These are phyloP conservation scores for Branchipolynoe longqiensis DNA, from an alignment of 2,888 invertebrate genomes.

Conservation along the genomic window DNA sequence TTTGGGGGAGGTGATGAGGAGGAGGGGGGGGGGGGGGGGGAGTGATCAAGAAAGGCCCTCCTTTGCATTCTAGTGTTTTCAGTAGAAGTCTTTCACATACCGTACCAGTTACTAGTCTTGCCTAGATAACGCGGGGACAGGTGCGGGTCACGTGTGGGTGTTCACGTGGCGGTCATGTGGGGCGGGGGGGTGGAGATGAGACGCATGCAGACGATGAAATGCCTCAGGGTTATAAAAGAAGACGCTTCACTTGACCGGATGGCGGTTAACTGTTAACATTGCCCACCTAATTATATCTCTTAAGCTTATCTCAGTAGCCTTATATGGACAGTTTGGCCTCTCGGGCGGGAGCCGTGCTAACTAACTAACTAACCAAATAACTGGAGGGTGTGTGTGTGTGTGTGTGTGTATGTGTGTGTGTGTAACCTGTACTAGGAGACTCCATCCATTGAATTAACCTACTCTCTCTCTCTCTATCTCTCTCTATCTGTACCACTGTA, in stretches of 20 bases:
- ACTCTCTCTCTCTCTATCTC: too few species aligned
- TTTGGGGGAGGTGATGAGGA: too few species aligned
- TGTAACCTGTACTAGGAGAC: too few species aligned
- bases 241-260: conserved; percentile 30
- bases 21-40: too few species aligned
- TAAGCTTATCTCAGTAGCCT: conserved; percentile 40
- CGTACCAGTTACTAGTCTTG: neutral
- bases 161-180: neutral
- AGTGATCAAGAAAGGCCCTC: too few species aligned
- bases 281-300: conserved; percentile 45
- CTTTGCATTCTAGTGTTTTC: conserved; percentile 38
- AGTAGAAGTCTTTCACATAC: conserved; percentile 34
- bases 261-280: conserved; percentile 3
- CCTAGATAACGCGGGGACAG: neutral
- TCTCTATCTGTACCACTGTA: too few species aligned
- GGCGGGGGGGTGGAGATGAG: neutral
- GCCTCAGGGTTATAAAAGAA: conserved; percentile 26
- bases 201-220: neutral
- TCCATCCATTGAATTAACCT: too few species aligned
- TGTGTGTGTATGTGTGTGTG: too few species aligned
- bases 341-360: too few species aligned
- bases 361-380: too few species aligned
- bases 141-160: too few species aligned
- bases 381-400: too few species aligned
- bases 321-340: neutral